phyloP scores from a whole-genome alignment of 2,888 invertebrate genomes.

The Pyrrhia umbra region DNA sequence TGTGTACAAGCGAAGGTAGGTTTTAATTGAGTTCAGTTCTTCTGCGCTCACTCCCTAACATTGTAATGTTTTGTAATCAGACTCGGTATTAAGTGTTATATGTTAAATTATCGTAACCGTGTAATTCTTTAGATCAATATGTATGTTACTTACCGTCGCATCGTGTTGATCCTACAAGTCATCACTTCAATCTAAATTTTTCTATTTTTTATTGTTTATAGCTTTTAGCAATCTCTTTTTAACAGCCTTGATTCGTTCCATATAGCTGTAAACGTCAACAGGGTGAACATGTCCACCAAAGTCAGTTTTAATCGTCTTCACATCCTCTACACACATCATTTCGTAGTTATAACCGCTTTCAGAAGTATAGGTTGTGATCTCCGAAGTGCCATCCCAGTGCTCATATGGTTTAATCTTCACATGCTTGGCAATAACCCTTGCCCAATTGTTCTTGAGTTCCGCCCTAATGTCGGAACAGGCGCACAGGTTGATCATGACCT shows the following conservation, averaged over 20 bases:
- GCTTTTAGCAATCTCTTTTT: conserved; percentile 76
- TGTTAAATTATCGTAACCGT: no score
- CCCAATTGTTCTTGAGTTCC: conserved; percentile 75
- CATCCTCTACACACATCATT: conserved; percentile 78
- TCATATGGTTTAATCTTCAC: conserved; percentile 77
- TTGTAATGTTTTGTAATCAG: no score
- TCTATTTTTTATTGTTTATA: conserved; percentile 57
- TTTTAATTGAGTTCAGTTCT: no score
- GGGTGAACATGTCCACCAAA: conserved; percentile 74
- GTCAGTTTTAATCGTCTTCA: conserved; percentile 80
- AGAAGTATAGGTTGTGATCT: conserved; percentile 73
- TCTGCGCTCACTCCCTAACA: no score
- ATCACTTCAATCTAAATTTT: neutral
- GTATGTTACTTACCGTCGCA: no score
- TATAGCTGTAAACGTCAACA: conserved; percentile 80
- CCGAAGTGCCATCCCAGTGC: conserved; percentile 81
- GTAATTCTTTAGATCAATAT: no score
- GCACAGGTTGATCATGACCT: conserved; percentile 82
- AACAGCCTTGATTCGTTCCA: conserved; percentile 66
- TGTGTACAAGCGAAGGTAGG: no score
- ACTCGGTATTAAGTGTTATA: no score
- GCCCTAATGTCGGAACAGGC: conserved; percentile 82
- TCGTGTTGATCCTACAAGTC: neutral
- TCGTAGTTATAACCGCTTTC: conserved; percentile 82
- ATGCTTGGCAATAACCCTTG: conserved; percentile 60